Percentiles rank a stretch among this genome's conserved stretches.
These are phyloP conservation scores for Syrmaticus mikado DNA, from an alignment of 2,113 vertebrate species.

Conservation along the genomic window DNA sequence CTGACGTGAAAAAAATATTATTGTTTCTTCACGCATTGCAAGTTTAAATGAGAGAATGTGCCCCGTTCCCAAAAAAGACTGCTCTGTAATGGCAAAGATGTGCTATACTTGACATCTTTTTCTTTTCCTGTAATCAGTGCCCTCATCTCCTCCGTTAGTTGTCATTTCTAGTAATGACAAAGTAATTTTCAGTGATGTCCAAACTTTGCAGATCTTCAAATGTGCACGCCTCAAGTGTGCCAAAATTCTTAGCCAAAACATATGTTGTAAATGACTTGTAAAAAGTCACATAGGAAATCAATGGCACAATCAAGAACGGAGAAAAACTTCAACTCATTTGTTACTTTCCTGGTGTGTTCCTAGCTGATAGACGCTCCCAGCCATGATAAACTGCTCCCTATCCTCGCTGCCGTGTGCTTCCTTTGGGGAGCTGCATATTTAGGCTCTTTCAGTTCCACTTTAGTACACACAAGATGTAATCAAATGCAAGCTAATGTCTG, in stretches of 20 bases:
- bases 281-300: background rate
- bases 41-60: background rate
- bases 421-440: background rate
- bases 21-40: fast-evolving
- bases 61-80: background rate
- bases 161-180: background rate
- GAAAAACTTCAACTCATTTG: background rate
- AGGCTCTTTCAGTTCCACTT: background rate
- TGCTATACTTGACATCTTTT: background rate
- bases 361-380: background rate
- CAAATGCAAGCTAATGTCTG: background rate
- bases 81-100: background rate
- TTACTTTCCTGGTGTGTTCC: background rate
- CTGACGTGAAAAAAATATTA: background rate
- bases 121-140: background rate
- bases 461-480: background rate
- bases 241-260: background rate
- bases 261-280: background rate
- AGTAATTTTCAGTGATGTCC: background rate
- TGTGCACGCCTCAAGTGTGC: background rate
- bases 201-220: background rate
- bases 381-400: background rate
- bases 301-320: background rate
- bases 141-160: background rate
- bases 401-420: background rate